These are phyloP conservation scores for Gopherus flavomarginatus DNA, from an alignment of 2,113 vertebrate genomes.

Conservation along the genomic window DNA sequence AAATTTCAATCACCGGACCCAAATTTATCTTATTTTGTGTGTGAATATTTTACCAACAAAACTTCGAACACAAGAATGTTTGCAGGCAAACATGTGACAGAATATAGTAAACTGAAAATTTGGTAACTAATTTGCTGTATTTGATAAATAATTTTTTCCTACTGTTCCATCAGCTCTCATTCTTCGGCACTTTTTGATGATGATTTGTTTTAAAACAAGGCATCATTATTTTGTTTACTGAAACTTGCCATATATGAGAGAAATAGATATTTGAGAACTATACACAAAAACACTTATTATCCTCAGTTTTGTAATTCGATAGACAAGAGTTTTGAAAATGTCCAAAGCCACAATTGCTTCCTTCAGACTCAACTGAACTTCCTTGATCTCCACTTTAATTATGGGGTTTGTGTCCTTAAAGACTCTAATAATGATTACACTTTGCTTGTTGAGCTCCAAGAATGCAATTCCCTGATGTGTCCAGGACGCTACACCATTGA, in stretches of 20 bases:
- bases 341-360: not conserved
- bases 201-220: not conserved
- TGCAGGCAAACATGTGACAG: not conserved
- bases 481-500: not conserved
- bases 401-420: not conserved
- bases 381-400: not conserved
- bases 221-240: not conserved
- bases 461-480: not conserved
- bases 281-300: not conserved
- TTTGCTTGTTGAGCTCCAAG: not conserved
- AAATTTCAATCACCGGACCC: not conserved
- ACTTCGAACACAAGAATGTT: not conserved
- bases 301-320: not conserved
- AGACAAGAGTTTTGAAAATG: not conserved
- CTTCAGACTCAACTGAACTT: not conserved
- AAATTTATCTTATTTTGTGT: not conserved
- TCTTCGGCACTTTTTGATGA: not conserved
- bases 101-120: not conserved
- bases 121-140: not conserved
- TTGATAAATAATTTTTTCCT: not conserved
- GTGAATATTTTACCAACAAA: not conserved
- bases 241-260: not conserved
- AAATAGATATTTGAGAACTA: not conserved
- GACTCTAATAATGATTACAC: not conserved
- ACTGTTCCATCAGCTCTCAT: not conserved